Conservation (phyloP, 1,140 invertebrate genomes). For the Procambarus clarkii region DNA sequence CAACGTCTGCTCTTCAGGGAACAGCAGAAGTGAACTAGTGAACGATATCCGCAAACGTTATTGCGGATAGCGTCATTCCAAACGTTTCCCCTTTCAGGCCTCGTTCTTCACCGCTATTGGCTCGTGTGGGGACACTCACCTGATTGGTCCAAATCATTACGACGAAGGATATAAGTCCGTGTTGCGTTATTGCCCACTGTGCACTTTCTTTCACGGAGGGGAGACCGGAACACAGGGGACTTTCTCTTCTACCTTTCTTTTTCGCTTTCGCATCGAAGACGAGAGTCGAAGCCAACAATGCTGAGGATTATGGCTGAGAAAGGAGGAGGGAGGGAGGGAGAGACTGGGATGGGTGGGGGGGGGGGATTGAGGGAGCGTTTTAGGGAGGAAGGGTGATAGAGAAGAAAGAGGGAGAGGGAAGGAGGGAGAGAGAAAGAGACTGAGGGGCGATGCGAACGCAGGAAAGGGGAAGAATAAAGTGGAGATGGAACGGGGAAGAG, state of each 20-base stretch:
- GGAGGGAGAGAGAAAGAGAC: no score
- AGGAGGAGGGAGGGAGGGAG: neutral
- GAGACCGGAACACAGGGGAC: neutral
- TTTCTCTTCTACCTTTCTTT: neutral
- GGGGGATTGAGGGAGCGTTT: no score
- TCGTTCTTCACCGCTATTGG: neutral
- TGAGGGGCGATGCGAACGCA: no score
- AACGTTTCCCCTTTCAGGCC: no score
- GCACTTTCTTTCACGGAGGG: neutral
- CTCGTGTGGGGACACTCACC: neutral
- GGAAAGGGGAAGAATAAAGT: no score
- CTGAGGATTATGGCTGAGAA: neutral
- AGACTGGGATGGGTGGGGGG: neutral
- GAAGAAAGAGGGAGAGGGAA: neutral
- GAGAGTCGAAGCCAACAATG: neutral
- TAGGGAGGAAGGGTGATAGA: neutral
- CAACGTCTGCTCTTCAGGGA: no score
- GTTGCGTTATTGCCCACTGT: neutral
- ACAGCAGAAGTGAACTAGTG: no score
- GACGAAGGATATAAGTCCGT: neutral
- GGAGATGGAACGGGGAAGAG: no score
- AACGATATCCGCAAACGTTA: no score
- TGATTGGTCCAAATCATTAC: conserved; percentile 1
- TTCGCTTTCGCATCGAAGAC: neutral
- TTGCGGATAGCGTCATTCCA: no score